Conservation (phyloP, 2,113 vertebrate species). For the Lepisosteus oculatus region DNA sequence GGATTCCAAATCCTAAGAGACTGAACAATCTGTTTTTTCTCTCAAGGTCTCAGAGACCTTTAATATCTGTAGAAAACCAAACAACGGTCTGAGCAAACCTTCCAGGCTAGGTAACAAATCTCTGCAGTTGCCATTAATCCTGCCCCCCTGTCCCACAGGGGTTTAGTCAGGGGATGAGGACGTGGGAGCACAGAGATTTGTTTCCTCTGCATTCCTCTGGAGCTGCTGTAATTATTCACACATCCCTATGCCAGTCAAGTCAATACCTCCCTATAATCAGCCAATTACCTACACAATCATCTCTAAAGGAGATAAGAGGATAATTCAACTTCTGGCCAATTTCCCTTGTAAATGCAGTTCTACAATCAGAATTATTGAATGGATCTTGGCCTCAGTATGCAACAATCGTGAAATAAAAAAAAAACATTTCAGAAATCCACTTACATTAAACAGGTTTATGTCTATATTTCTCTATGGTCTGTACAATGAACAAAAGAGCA, state of each 20-base stretch:
- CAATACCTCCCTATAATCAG: constrained; percentile 14
- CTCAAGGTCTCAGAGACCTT: constrained; percentile 39
- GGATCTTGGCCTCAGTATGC: not conserved
- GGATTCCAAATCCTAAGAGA: constrained; percentile 35
- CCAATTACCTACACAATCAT: constrained; percentile 5
- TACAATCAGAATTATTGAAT: not conserved
- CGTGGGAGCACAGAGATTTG: too few species aligned
- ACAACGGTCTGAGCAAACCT: too few species aligned
- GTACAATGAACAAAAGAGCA: too few species aligned
- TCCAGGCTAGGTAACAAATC: too few species aligned
- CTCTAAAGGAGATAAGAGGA: constrained; percentile 10
- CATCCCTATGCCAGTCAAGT: constrained; percentile 4
- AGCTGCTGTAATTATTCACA: not conserved
- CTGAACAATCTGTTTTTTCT: constrained; percentile 43
- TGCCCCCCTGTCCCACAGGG: not conserved
- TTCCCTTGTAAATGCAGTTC: not conserved
- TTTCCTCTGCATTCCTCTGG: too few species aligned
- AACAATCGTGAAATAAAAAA: not conserved
- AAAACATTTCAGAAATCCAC: not conserved
- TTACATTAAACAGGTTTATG: too few species aligned
- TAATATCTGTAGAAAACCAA: constrained; percentile 45
- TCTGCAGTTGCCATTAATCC: not conserved
- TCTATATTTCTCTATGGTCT: too few species aligned
- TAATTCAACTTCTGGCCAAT: not conserved
- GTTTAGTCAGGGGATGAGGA: too few species aligned